Percentiles rank a stretch among this genome's conserved stretches.
Conservation (phyloP, 2,113 vertebrate genomes). For the Cyprinodon brontotheroides region DNA sequence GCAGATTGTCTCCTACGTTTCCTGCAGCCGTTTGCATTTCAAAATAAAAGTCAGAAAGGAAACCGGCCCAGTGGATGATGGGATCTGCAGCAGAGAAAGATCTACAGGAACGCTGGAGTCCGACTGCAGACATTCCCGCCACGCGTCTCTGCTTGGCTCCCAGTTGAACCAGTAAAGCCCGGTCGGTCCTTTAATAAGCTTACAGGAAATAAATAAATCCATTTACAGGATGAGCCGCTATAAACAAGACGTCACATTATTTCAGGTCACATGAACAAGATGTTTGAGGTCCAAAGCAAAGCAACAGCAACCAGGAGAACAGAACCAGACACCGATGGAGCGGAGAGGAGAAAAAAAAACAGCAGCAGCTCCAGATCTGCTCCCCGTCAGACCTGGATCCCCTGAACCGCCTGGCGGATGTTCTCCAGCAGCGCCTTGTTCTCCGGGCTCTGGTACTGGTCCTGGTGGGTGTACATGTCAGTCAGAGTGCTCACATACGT, state of each 20-base stretch:
- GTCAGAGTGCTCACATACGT: constrained; percentile 99
- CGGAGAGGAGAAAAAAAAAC: constrained; percentile 67
- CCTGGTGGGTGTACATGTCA: constrained; percentile 99
- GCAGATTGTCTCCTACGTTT: constrained; percentile 78
- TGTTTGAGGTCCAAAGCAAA: constrained; percentile 94
- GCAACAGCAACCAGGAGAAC: constrained; percentile 79
- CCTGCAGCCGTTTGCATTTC: constrained; percentile 47
- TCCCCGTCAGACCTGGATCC: constrained; percentile 88
- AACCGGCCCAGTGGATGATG: constrained; percentile 65
- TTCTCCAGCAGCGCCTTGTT: constrained; percentile 99
- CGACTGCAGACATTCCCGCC: constrained; percentile 79
- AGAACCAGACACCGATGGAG: constrained; percentile 60
- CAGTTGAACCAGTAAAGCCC: constrained; percentile 53
- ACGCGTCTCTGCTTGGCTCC: constrained; percentile 24
- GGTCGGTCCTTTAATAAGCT: constrained; percentile 69
- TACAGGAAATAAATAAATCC: constrained; percentile 93
- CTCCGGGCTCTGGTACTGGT: constrained; percentile 99
- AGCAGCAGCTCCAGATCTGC: constrained; percentile 78
- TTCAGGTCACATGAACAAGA: constrained; percentile 98
- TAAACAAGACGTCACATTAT: constrained; percentile 96
- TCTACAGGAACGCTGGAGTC: constrained; percentile 48
- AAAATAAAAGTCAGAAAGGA: constrained; percentile 45
- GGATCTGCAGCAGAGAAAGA: constrained; percentile 83
- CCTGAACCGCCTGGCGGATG: constrained; percentile 99
- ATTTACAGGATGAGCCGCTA: constrained; percentile 96